phyloP scores from a whole-genome alignment of 1,140 invertebrate genomes.

The Cyphomyrmex costatus region DNA sequence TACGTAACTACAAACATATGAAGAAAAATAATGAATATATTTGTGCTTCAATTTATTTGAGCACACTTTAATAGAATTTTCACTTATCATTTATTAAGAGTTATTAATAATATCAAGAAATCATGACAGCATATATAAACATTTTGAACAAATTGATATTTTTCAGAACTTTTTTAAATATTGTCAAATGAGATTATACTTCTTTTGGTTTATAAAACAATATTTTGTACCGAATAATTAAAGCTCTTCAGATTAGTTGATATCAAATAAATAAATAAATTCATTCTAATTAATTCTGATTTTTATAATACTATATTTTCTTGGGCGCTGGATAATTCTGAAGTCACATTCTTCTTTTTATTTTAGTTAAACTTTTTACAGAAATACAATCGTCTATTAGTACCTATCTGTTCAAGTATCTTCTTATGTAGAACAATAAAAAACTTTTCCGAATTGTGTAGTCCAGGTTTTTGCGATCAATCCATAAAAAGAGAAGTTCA shows the following conservation, averaged over 20 bases:
- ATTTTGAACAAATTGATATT: neutral
- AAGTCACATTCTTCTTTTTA: neutral
- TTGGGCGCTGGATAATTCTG: neutral
- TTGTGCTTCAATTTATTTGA: too few relatives aligned
- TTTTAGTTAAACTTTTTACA: neutral
- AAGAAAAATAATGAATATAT: neutral
- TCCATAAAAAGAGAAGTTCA: constrained; percentile 13
- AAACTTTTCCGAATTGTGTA: neutral
- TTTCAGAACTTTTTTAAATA: neutral
- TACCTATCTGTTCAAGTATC: neutral
- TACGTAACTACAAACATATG: neutral
- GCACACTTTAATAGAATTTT: too few relatives aligned
- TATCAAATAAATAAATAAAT: neutral
- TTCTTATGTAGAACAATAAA: neutral
- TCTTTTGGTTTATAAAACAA: neutral
- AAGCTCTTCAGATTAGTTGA: neutral
- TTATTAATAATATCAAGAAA: neutral
- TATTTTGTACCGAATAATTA: neutral
- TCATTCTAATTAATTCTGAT: neutral
- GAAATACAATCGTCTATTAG: neutral
- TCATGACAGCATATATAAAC: neutral
- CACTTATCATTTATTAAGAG: too few relatives aligned
- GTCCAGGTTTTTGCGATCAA: neutral
- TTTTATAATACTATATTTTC: neutral
- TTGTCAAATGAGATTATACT: neutral